phyloP scores from a whole-genome alignment of 1,140 invertebrate genomes.

The Heliothis virescens region DNA sequence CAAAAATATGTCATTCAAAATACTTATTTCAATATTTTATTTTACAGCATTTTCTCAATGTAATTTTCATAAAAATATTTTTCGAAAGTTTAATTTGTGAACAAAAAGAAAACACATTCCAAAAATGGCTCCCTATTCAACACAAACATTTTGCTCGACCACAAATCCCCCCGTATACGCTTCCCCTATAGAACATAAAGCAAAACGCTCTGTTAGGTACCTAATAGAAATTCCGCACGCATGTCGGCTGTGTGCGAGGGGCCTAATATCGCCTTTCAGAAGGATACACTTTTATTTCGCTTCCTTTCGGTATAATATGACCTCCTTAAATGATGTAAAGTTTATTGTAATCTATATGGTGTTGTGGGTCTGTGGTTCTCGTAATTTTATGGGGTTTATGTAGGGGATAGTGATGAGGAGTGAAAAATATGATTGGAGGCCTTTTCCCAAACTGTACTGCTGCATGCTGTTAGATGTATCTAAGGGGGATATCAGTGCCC shows the following conservation, averaged over 20 bases:
- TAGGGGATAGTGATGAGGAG: too few species aligned
- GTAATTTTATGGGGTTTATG: neutral
- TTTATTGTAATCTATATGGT: constrained; percentile 54
- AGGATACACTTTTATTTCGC: constrained; percentile 62
- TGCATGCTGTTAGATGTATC: too few species aligned
- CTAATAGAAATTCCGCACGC: constrained; percentile 72
- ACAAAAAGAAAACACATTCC: too few species aligned
- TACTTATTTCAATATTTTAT: too few species aligned
- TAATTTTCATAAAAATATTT: too few species aligned
- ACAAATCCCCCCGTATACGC: constrained; percentile 36
- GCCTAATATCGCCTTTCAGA: constrained; percentile 64
- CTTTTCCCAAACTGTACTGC: too few species aligned
- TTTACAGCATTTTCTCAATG: too few species aligned
- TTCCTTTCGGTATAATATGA: constrained; percentile 53
- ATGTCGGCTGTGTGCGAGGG: constrained; percentile 61
- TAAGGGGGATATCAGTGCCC: too few species aligned
- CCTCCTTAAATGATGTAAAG: constrained; percentile 48
- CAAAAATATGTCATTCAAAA: too few species aligned
- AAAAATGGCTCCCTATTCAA: neutral
- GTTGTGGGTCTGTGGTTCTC: constrained; percentile 15
- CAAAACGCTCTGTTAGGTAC: constrained; percentile 65
- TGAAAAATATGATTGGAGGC: neutral
- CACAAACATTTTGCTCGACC: neutral
- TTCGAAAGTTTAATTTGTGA: too few species aligned
- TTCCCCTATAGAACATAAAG: constrained; percentile 57